A percentile compares a stretch with the other conserved stretches of the same genome.
These are phyloP conservation scores for Ormyrus thymus DNA, from an alignment of 2,888 invertebrate species.

Conservation along the genomic window DNA sequence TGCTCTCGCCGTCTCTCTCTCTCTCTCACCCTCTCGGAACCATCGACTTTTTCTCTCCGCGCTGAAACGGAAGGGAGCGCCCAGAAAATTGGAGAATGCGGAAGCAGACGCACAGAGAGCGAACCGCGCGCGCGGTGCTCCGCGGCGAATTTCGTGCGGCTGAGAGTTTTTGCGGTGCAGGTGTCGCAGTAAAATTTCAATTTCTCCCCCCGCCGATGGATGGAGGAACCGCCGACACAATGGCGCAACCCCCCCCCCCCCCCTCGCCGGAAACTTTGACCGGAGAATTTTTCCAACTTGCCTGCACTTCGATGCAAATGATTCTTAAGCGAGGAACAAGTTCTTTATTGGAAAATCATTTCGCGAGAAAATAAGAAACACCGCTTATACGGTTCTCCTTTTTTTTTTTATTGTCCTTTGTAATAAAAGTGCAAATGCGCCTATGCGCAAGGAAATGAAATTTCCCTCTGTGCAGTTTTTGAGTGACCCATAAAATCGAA, in stretches of 20 bases:
- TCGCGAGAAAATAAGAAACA: no score
- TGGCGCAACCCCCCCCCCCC: no score
- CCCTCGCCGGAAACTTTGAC: neutral
- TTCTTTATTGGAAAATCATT: no score
- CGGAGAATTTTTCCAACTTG: no score
- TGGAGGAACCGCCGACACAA: neutral
- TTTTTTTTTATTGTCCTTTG: no score
- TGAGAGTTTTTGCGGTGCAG: slow-evolving; percentile 51
- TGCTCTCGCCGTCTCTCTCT: neutral
- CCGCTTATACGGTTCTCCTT: no score
- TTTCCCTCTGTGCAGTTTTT: no score
- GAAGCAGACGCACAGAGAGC: neutral
- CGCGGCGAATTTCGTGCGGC: slow-evolving; percentile 21
- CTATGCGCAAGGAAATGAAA: no score
- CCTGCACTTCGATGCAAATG: no score
- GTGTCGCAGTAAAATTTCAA: slow-evolving; percentile 65
- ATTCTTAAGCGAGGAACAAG: no score
- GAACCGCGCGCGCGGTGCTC: neutral
- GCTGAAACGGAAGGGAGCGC: neutral
- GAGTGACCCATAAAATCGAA: no score
- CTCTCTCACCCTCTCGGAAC: neutral
- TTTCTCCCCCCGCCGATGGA: slow-evolving; percentile 54
- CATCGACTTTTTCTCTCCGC: neutral
- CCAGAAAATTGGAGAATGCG: slow-evolving; percentile 48
- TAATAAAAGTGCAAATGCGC: no score